Conservation (phyloP, 2,888 invertebrate species). For the Arge pagana region DNA sequence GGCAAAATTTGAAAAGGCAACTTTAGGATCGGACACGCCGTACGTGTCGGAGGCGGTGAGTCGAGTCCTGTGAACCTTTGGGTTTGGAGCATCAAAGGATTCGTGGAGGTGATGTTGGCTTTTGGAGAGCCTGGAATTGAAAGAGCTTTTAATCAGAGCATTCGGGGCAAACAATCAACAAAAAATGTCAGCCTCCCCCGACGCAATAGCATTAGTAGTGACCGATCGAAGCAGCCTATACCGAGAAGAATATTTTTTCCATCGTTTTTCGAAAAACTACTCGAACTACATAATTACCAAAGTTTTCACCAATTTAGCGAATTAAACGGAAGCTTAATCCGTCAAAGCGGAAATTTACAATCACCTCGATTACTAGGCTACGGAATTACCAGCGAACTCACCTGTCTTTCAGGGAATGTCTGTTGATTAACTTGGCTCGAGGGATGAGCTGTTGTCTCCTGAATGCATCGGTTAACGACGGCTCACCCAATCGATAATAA, state of each 20-base stretch:
- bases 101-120: slow-evolving; percentile 54
- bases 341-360: too few species aligned
- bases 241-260: too few species aligned
- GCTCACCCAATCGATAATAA: slow-evolving; percentile 49
- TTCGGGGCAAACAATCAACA: too few species aligned
- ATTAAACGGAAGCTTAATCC: neutral
- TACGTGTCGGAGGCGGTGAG: slow-evolving; percentile 52
- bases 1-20: slow-evolving; percentile 44
- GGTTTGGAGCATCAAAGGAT: slow-evolving; percentile 47
- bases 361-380: neutral
- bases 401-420: slow-evolving; percentile 76
- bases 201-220: too few species aligned
- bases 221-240: too few species aligned
- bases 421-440: slow-evolving; percentile 77
- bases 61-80: slow-evolving; percentile 45
- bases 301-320: too few species aligned
- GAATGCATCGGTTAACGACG: slow-evolving; percentile 64
- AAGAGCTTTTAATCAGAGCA: neutral
- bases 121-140: slow-evolving; percentile 47
- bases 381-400: slow-evolving; percentile 50
- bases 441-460: slow-evolving; percentile 80
- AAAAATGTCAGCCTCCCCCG: too few species aligned
- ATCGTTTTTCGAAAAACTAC: too few species aligned
- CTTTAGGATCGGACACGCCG: slow-evolving; percentile 41
- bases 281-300: too few species aligned